Evolutionary conservation across 2,888 invertebrate species (phyloP).

Genomic region (Aphidoletes aphidimyza): DNA sequence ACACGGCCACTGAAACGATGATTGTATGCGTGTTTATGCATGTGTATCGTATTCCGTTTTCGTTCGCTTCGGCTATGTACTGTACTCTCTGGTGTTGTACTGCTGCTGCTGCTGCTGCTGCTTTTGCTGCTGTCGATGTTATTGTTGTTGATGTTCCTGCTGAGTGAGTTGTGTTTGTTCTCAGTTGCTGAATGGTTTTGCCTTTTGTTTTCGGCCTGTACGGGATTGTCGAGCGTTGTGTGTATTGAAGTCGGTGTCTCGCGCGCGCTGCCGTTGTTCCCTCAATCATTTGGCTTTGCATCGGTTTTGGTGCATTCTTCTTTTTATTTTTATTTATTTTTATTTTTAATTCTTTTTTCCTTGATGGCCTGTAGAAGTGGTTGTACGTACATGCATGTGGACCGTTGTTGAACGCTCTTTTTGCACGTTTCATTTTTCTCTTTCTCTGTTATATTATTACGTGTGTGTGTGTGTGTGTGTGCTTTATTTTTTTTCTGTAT

Average conservation of each 20-base stretch:
- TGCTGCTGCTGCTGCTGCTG: background rate
- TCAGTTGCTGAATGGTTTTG: slow-evolving; percentile 2
- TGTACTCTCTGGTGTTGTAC: too few species aligned
- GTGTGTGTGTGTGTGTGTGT: too few species aligned
- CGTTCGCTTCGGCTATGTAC: background rate
- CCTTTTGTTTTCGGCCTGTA: slow-evolving; percentile 6
- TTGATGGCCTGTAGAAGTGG: too few species aligned
- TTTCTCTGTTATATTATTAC: too few species aligned
- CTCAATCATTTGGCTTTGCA: slow-evolving; percentile 42
- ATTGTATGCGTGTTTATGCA: background rate
- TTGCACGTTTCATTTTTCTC: too few species aligned
- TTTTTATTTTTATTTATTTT: background rate
- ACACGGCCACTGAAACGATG: too few species aligned
- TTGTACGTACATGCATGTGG: too few species aligned
- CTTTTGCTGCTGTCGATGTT: background rate
- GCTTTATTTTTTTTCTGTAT: background rate
- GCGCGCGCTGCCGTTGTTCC: slow-evolving; percentile 30
- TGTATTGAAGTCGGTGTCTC: slow-evolving; percentile 2
- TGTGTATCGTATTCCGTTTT: background rate
- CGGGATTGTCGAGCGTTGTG: background rate
- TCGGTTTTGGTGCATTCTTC: slow-evolving; percentile 21
- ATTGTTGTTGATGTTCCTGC: background rate
- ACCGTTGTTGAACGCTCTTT: too few species aligned
- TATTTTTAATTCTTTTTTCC: too few species aligned
- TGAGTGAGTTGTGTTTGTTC: background rate